Base-by-base conservation (phyloP, 2,888 invertebrate genomes). In the Brachyptera putata region DNA sequence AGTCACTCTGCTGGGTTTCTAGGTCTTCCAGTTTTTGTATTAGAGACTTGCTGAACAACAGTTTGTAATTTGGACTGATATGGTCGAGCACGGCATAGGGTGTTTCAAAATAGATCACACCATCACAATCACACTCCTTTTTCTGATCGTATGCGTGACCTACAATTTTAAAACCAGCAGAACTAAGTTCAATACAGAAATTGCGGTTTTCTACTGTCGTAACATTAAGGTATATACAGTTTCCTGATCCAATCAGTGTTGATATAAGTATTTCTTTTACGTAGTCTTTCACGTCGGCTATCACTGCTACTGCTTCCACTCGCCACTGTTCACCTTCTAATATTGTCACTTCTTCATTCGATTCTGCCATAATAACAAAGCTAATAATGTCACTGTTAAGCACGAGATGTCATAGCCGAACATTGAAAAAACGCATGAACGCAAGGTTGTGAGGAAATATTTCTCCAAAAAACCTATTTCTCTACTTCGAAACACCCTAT, bases 31-130 rank as follows among this genome's bases (percentile, higher is more conserved):
- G 21, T 16, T 50, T 50, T 21, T 26, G 14, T 3, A 30, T 30
- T 3, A 50, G 34, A 3, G 50, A 14, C n/a, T 50, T 7, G 18
- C 30, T 21, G 30, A 50, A 50, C 7, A 30, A 26, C n/a, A 11
- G 14, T 50, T 34, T 50, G 21, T 50, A 50, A 30, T 50, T 50
- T n/a, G 50, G 50, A 26, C 50, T 50, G 26, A 50, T 26, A 26
- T 50, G 50, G 14, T 50, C 50, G 26, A 50, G 16, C 50, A 50
- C 50, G 14, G 50, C 50, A 50, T 50, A 50, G 50, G 50, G 50
- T 1, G 50, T 50, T 34, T 50, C 50, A 16, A 50, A 50, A 30
- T 3, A 18, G 3, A 1, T 9, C 3, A 7, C 30, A 30, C n/a
- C n/a, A n/a, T n/a, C n/a, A n/a, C n/a, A n/a, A n/a, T n/a, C 30